These are phyloP conservation scores for Tetragonula clypearis DNA, from an alignment of 1,140 invertebrate species.

Conservation along the genomic window DNA sequence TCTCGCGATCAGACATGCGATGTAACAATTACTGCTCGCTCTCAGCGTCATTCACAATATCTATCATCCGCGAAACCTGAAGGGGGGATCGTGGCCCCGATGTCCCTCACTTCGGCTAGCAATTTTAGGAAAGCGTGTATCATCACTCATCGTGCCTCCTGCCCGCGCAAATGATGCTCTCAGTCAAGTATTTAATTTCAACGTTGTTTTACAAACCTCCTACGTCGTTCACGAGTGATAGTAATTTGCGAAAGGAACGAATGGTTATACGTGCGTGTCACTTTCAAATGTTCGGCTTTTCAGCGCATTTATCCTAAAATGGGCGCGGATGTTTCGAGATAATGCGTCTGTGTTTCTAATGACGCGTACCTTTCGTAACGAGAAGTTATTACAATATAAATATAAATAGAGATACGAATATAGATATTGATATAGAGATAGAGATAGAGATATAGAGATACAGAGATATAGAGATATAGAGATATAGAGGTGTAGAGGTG, in stretches of 20 bases:
- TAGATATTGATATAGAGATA: no score
- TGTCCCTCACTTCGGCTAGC: slow-evolving; percentile 42
- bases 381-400: no score
- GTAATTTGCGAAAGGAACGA: not conserved
- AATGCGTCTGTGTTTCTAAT: not conserved
- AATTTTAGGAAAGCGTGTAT: slow-evolving; percentile 41
- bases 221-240: not conserved
- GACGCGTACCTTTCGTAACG: no score
- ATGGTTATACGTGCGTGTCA: no score
- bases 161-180: slow-evolving; percentile 4
- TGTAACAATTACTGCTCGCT: slow-evolving; percentile 74
- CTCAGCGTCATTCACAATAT: slow-evolving; percentile 70
- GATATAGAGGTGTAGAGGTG: no score
- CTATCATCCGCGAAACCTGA: slow-evolving; percentile 65
- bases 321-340: not conserved
- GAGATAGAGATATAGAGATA: no score
- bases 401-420: no score
- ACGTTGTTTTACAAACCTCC: not conserved
- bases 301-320: not conserved
- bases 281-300: not conserved
- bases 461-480: no score
- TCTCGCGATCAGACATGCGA: slow-evolving; percentile 74
- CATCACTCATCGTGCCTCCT: slow-evolving; percentile 15
- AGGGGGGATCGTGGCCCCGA: slow-evolving; percentile 53
- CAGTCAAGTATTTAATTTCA: slow-evolving; percentile 21